phyloP scores from a whole-genome alignment of 2,797 vertebrate species.

The Crocodylus rhombifer region DNA sequence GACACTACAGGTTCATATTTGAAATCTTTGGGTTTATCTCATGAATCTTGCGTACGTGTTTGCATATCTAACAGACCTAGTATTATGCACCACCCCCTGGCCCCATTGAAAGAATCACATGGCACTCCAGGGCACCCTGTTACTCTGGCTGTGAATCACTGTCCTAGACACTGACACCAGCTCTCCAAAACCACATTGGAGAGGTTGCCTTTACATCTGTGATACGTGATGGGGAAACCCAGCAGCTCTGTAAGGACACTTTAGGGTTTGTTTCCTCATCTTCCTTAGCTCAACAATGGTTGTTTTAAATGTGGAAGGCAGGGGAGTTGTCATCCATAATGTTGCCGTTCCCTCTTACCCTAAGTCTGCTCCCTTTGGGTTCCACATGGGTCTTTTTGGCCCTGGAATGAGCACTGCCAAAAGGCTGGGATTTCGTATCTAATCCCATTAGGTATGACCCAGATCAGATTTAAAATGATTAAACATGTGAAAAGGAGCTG shows the following conservation, averaged over 20 bases:
- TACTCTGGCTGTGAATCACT: no score
- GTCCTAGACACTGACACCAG: background rate
- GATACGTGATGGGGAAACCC: background rate
- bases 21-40: no score
- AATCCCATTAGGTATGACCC: slow-evolving; percentile 73
- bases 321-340: background rate
- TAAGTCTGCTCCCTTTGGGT: background rate
- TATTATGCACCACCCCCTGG: no score
- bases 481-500: slow-evolving; percentile 55
- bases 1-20: no score
- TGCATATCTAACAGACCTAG: no score
- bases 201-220: background rate
- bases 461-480: slow-evolving; percentile 74
- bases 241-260: background rate
- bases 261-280: background rate
- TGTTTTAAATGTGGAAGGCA: background rate
- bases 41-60: no score
- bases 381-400: background rate
- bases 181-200: background rate
- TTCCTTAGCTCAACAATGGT: background rate
- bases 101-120: no score
- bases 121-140: no score
- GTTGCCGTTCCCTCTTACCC: background rate
- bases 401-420: slow-evolving; percentile 18
- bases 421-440: slow-evolving; percentile 53